Base-by-base conservation (phyloP, 2,888 invertebrate species). In the Gari tellinella region DNA sequence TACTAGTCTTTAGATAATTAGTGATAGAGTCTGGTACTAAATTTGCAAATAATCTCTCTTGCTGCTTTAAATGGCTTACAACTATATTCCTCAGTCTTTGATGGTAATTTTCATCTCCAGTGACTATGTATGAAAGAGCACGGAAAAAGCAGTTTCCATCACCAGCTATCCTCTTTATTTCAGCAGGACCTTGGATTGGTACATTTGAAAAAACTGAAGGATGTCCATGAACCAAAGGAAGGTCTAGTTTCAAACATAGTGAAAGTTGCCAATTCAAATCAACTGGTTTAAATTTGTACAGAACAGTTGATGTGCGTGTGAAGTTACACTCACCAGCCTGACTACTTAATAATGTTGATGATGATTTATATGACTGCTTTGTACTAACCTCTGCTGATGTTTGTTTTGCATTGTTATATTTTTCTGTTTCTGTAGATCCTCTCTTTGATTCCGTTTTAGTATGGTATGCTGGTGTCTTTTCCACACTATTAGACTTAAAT, bases 121-220 rank as follows among this genome's bases (percentile, higher is more conserved):
- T 63, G 1, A 63, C 26, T 15, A 58, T 40, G 40, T 23, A 69
- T 38, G 69, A 63, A 14, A 69, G 51, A 14, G 57, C 14, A 15
- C 69, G 19, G 46, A 69, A 69, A 52, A 69, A 69, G 17, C 62
- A 69, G 48, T 69, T 69, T 14, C 68, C 68, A 57, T 68, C 68
- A 17, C 68, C 68, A 1, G 4, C 38, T 43, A 57, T 58, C 5
- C 14, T 26, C 41, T 53, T 46, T 0, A 68, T 10, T 17, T 41
- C n/a, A 31, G 26, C 1, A 21, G 63, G 63, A 17, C n/a, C 31
- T 21, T 43, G 49, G 15, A 48, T 31, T 26, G 31, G 10, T n/a
- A 1, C 52, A 8, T 15, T 23, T 41, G 5, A 51, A 51, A 26
- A n/a, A 12, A 10, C 1, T 0, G 48, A 61, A 61, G 17, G 25